Evolutionary conservation across 2,888 invertebrate species (phyloP).

Genomic region (Cyclophora punctaria): DNA sequence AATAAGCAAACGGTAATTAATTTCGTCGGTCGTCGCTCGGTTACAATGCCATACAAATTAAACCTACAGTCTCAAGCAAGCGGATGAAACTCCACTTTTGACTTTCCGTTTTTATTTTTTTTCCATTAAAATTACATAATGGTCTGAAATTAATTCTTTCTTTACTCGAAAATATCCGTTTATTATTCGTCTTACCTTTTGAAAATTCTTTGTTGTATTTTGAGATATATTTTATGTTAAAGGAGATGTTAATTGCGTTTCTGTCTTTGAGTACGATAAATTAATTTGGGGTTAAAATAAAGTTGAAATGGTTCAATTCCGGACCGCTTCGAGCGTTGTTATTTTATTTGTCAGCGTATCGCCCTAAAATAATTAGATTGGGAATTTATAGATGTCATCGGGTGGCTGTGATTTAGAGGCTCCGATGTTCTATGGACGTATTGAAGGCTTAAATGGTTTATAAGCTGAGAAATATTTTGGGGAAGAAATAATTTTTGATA

Average conservation of each 20-base stretch:
- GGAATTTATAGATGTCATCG: slow-evolving; percentile 68
- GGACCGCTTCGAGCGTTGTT: slow-evolving; percentile 45
- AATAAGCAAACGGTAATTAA: slow-evolving; percentile 67
- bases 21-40: slow-evolving; percentile 44
- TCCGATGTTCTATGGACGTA: too few species aligned
- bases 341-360: slow-evolving; percentile 62
- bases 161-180: slow-evolving; percentile 19
- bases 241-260: slow-evolving; percentile 35
- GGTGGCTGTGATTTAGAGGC: slow-evolving; percentile 47
- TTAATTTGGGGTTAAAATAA: slow-evolving; percentile 49
- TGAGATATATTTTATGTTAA: slow-evolving; percentile 23
- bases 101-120: slow-evolving; percentile 36
- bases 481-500: too few species aligned
- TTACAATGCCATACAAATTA: slow-evolving; percentile 59
- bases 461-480: too few species aligned
- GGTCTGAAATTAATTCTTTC: slow-evolving; percentile 30
- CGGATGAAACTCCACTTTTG: slow-evolving; percentile 34
- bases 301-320: slow-evolving; percentile 53
- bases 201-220: slow-evolving; percentile 24
- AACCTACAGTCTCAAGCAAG: slow-evolving; percentile 35
- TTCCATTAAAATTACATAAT: slow-evolving; percentile 35
- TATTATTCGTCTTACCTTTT: slow-evolving; percentile 21
- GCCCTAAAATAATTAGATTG: slow-evolving; percentile 61
- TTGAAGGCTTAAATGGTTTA: too few species aligned
- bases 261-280: slow-evolving; percentile 35